phyloP scores from a whole-genome alignment of 2,888 invertebrate genomes.

The Melitaea athalia region DNA sequence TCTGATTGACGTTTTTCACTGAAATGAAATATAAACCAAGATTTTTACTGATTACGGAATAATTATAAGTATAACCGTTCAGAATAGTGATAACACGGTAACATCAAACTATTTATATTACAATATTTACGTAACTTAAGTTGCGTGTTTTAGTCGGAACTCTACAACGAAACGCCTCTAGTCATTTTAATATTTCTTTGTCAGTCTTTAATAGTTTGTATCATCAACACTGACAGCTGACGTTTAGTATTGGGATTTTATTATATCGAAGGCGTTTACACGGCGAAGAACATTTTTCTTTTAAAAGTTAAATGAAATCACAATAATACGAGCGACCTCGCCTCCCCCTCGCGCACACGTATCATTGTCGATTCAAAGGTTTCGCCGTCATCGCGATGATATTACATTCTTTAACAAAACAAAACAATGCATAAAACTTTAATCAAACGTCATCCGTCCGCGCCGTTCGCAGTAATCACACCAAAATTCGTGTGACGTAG shows the following conservation, averaged over 20 bases:
- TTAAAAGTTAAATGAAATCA: background rate
- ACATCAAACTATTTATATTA: background rate
- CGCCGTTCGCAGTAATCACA: slow-evolving; percentile 38
- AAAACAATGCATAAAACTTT: slow-evolving; percentile 36
- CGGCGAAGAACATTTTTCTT: slow-evolving; percentile 10
- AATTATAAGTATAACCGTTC: too few relatives aligned
- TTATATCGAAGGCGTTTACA: background rate
- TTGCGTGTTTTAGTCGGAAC: slow-evolving; percentile 58
- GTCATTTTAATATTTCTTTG: slow-evolving; percentile 53
- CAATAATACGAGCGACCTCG: background rate
- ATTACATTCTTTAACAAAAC: slow-evolving; percentile 32
- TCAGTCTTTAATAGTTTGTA: slow-evolving; percentile 43
- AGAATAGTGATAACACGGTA: too few relatives aligned
- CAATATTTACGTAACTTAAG: slow-evolving; percentile 31
- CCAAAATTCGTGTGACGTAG: slow-evolving; percentile 40
- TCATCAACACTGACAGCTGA: slow-evolving; percentile 38
- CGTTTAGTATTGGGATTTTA: slow-evolving; percentile 26
- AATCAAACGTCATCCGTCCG: slow-evolving; percentile 40
- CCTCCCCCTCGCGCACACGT: background rate
- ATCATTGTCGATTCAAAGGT: slow-evolving; percentile 18
- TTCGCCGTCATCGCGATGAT: slow-evolving; percentile 24
- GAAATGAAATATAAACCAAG: too few relatives aligned
- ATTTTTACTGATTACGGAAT: too few relatives aligned
- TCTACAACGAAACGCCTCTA: slow-evolving; percentile 51
- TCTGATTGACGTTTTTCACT: too few relatives aligned